Percentiles rank a stretch among this genome's conserved stretches.
phyloP scores from a whole-genome alignment of 2,797 vertebrate species.

The Notoglanidium macrostoma region DNA sequence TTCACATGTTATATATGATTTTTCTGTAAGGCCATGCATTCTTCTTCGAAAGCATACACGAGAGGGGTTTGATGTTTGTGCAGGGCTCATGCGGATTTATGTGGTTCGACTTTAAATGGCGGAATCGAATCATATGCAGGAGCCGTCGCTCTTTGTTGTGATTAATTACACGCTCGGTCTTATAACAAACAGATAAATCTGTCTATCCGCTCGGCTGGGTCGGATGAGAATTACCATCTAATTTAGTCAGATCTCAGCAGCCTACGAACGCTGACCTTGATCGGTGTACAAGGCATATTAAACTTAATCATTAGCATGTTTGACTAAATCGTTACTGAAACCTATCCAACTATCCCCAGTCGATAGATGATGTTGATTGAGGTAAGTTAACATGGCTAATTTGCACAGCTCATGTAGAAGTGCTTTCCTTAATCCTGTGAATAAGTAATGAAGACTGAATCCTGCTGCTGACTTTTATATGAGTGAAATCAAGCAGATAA shows the following conservation, averaged over 20 bases:
- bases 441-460: slow-evolving; percentile 8
- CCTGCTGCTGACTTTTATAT: slow-evolving; percentile 19
- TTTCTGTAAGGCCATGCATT: neutral
- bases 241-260: slow-evolving; percentile 41
- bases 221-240: slow-evolving; percentile 50
- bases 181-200: slow-evolving; percentile 53
- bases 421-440: slow-evolving; percentile 17
- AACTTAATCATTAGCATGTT: slow-evolving; percentile 32
- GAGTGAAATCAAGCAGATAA: slow-evolving; percentile 30
- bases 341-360: neutral
- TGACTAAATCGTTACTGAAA: slow-evolving; percentile 28
- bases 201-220: slow-evolving; percentile 36
- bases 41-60: neutral
- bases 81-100: slow-evolving; percentile 4
- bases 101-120: slow-evolving; percentile 27
- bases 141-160: slow-evolving; percentile 37
- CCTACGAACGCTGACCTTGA: slow-evolving; percentile 40
- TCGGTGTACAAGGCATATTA: slow-evolving; percentile 34
- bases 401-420: slow-evolving; percentile 32
- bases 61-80: slow-evolving; percentile 29
- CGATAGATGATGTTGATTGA: slow-evolving; percentile 24
- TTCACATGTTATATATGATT: neutral
- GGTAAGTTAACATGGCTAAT: slow-evolving; percentile 8
- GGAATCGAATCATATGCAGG: slow-evolving; percentile 44
- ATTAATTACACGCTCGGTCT: slow-evolving; percentile 52